These are phyloP conservation scores for Eilema griseolum DNA, from an alignment of 2,888 invertebrate genomes.

Conservation along the genomic window DNA sequence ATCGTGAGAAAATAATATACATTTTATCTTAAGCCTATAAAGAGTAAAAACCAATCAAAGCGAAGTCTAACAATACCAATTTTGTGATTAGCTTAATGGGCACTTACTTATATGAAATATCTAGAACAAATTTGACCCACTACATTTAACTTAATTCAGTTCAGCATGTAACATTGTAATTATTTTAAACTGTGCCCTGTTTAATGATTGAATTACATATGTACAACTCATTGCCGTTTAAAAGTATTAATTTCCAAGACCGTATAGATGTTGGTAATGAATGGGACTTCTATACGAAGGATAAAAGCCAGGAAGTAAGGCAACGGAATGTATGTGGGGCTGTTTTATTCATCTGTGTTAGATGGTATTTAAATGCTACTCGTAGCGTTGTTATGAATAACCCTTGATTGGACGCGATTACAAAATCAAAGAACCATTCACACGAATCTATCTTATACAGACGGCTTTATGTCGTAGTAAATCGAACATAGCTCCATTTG, in stretches of 20 bases:
- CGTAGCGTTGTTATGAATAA: conserved; percentile 14
- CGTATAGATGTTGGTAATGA: conserved; percentile 29
- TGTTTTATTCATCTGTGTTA: conserved; percentile 27
- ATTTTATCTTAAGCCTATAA: conserved; percentile 28
- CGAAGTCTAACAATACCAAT: conserved; percentile 42
- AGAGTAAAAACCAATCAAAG: conserved; percentile 41
- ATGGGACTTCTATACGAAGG: conserved; percentile 41
- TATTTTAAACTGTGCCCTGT: conserved; percentile 25
- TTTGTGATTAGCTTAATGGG: conserved; percentile 35
- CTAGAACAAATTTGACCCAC: conserved; percentile 27
- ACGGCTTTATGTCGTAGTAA: not conserved
- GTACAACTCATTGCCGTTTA: conserved; percentile 18
- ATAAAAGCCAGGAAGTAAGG: conserved; percentile 48
- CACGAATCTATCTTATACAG: not conserved
- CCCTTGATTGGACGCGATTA: conserved; percentile 19
- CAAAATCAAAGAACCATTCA: conserved; percentile 12
- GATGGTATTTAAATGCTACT: conserved; percentile 20
- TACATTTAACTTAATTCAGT: conserved; percentile 20
- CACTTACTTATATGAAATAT: conserved; percentile 22
- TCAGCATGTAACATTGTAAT: conserved; percentile 34
- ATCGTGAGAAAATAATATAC: conserved; percentile 39
- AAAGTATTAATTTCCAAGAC: conserved; percentile 35
- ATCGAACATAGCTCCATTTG: not conserved
- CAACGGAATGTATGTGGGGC: conserved; percentile 26
- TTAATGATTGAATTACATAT: conserved; percentile 41